These are phyloP conservation scores for Saturnia pavonia DNA, from an alignment of 2,888 invertebrate genomes.

Conservation along the genomic window DNA sequence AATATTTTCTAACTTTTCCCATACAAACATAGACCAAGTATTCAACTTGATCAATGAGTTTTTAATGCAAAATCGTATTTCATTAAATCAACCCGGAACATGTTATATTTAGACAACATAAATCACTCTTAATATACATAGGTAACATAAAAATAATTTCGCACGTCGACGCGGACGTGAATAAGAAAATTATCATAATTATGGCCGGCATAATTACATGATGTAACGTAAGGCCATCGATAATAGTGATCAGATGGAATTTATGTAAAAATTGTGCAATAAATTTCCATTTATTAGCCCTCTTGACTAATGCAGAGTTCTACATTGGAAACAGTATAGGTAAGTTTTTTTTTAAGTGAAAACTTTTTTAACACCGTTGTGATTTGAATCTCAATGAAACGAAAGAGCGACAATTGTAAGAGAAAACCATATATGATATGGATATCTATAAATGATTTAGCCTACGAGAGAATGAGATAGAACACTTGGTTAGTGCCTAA, in stretches of 20 bases:
- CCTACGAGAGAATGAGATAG: too few species aligned
- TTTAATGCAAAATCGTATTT: neutral
- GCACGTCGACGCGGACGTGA: slow-evolving; percentile 76
- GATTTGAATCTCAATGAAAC: too few species aligned
- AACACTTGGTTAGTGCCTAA: too few species aligned
- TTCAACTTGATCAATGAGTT: neutral
- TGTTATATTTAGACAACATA: slow-evolving; percentile 41
- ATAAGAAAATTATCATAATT: slow-evolving; percentile 81
- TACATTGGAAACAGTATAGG: slow-evolving; percentile 66
- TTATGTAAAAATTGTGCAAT: slow-evolving; percentile 79
- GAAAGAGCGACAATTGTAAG: too few species aligned
- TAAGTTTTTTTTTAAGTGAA: too few species aligned
- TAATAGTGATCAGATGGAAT: slow-evolving; percentile 75
- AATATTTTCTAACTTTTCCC: too few species aligned
- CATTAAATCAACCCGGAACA: neutral
- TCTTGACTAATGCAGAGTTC: slow-evolving; percentile 58
- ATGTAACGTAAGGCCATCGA: slow-evolving; percentile 71
- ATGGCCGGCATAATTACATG: slow-evolving; percentile 74
- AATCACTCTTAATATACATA: slow-evolving; percentile 68
- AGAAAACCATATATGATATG: too few species aligned
- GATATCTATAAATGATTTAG: too few species aligned
- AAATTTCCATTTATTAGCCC: slow-evolving; percentile 78
- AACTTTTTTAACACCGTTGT: too few species aligned
- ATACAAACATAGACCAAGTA: too few species aligned
- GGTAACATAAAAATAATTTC: slow-evolving; percentile 75